Base-by-base conservation (phyloP, 2,888 invertebrate species). In the Caenorhabditis wallacei region DNA sequence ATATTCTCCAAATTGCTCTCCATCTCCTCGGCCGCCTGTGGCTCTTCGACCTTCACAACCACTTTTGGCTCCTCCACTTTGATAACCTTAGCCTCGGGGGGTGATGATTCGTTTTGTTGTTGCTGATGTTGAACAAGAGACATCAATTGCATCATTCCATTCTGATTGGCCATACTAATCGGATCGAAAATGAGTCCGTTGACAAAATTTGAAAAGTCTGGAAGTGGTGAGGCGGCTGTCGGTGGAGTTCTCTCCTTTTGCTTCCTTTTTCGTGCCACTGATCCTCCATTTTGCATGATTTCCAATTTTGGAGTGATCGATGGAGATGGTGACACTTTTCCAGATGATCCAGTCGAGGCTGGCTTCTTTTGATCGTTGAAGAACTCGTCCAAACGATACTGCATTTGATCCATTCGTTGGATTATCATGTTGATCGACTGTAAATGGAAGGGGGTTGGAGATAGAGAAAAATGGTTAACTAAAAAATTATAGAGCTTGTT, bases 91-190 rank as follows among this genome's bases (percentile, higher is more conserved):
- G 59, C 5, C 16, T 70, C 64, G 22, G 76, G 69, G 1, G 76
- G 76, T 3, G 57, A 53, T 43, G 68, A 61, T 18, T 40, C 46
- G 16, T n/a, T 22, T 24, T 64, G 64, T 5, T 63, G 76, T 37
- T 74, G 71, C 13, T 79, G 74, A 35, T 83, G 79, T 26, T 83
- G 80, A n/a, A 82, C 84, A 46, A 79, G 13, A 1, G 78, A 72
- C 13, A 82, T 46, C 30, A 82, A 59, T 26, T 82, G 78, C 70
- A 82, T 82, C 79, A 79, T 81, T 26, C 69, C 61, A 7, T 46
- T 66, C 37, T 26, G 69, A 26, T 76, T 76, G 2, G 51, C 46
- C 56, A 56, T 35, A 26, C 18, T 76, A 22, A 68, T 68, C 40
- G 76, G 76, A 26, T 76, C 76, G 54, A 76, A 76, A 59, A 76